These are phyloP conservation scores for Peromyscus californicus DNA, from an alignment of 2,113 vertebrate genomes.

Conservation along the genomic window DNA sequence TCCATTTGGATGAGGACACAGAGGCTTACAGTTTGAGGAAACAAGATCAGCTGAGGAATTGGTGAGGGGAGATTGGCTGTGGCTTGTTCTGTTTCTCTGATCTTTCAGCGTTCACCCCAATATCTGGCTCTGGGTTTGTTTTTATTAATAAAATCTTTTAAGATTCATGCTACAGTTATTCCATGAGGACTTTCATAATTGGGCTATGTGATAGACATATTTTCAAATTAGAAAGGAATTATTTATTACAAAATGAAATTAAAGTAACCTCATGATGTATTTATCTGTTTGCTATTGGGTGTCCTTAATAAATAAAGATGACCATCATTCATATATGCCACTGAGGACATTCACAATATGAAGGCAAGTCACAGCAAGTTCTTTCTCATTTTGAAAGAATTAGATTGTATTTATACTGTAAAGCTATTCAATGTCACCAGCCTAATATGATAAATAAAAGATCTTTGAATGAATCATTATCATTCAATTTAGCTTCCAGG, in stretches of 20 bases:
- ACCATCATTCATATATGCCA: not conserved
- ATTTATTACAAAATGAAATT: not conserved
- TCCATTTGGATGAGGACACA: no score
- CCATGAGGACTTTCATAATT: not conserved
- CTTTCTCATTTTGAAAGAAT: not conserved
- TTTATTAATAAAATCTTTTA: no score
- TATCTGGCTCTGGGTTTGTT: no score
- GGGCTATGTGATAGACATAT: not conserved
- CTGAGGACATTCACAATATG: not conserved
- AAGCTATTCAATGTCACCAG: not conserved
- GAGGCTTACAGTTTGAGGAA: no score
- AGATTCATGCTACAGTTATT: not conserved
- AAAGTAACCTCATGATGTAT: not conserved
- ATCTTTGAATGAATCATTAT: not conserved
- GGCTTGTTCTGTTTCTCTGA: no score
- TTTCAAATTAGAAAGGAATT: not conserved
- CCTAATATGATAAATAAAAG: not conserved
- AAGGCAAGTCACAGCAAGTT: not conserved
- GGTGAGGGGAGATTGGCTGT: no score
- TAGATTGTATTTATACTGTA: not conserved
- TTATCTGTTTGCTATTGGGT: not conserved
- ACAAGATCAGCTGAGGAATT: no score
- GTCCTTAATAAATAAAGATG: not conserved
- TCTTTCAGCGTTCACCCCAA: no score
- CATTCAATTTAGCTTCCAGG: not conserved